Percentiles rank a stretch among this genome's conserved stretches.
phyloP scores from a whole-genome alignment of 2,797 vertebrate species.

The Pelodytes ibericus region DNA sequence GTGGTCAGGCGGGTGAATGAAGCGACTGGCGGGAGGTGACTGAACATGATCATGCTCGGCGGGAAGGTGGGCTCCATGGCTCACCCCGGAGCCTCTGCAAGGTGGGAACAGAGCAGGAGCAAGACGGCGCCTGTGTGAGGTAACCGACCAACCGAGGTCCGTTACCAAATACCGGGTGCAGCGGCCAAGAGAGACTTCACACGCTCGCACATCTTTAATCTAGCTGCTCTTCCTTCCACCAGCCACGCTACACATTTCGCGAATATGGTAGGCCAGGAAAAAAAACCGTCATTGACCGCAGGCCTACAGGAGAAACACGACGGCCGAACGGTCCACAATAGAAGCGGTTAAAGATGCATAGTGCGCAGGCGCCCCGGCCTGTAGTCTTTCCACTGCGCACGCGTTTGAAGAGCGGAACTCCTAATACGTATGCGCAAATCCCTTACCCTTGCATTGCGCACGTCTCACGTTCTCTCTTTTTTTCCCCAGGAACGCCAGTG shows the following conservation, averaged over 20 bases:
- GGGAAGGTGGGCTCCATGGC: conserved; percentile 93
- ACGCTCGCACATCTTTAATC: conserved; percentile 17
- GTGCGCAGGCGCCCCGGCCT: conserved; percentile 34
- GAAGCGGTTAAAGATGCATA: conserved; percentile 32
- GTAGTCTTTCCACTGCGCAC: neutral
- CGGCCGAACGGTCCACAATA: conserved; percentile 53
- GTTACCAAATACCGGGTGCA: conserved; percentile 4
- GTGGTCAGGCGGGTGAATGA: conserved; percentile 92
- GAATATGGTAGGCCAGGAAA: conserved; percentile 11
- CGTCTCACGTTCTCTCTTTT: neutral
- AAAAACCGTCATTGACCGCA: conserved; percentile 32
- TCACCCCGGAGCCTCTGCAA: conserved; percentile 66
- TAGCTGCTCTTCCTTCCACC: conserved; percentile 1
- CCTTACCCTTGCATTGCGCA: too few relatives aligned
- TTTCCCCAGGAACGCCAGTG: neutral
- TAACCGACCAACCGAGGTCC: conserved; percentile 34
- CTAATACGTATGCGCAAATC: too few relatives aligned
- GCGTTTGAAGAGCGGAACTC: neutral
- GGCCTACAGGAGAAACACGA: conserved; percentile 47
- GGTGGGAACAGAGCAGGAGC: conserved; percentile 3
- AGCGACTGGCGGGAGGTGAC: conserved; percentile 95
- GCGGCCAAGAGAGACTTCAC: conserved; percentile 15
- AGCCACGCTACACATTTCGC: conserved; percentile 9
- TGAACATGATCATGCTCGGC: conserved; percentile 96
- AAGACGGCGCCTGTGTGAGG: conserved; percentile 9